Conservation (phyloP, 23 tunicate species). For the Pegea sp. region DNA sequence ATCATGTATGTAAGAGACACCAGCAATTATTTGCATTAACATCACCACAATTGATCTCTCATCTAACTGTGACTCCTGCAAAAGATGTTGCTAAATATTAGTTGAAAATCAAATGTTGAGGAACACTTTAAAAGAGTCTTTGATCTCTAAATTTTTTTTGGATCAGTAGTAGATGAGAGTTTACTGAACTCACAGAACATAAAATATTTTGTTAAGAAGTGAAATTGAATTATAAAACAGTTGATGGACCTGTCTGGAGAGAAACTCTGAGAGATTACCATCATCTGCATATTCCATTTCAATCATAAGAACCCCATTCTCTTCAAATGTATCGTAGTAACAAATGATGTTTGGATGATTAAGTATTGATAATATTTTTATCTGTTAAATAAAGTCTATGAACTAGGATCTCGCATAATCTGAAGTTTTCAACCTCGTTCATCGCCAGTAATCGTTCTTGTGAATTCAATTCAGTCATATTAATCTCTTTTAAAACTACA, state of each 20-base stretch:
- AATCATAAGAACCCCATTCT: conserved; percentile 84
- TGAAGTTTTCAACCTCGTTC: conserved; percentile 35
- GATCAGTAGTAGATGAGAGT: background rate
- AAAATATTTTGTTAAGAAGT: background rate
- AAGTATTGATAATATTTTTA: conserved; percentile 51
- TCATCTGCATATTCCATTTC: conserved; percentile 98
- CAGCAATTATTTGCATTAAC: conserved; percentile 65
- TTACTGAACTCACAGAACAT: conserved; percentile 1
- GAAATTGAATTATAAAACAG: background rate
- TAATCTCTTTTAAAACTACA: conserved; percentile 85
- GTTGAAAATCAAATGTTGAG: too few species aligned
- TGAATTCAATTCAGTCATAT: conserved; percentile 68
- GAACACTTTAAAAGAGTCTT: too few species aligned
- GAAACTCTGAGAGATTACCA: conserved; percentile 67
- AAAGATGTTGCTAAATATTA: too few species aligned
- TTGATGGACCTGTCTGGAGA: conserved; percentile 34
- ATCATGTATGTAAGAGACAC: conserved; percentile 68
- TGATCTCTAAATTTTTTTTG: background rate
- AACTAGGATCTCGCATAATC: background rate
- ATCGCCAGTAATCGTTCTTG: conserved; percentile 77
- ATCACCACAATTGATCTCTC: conserved; percentile 30
- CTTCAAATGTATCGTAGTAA: conserved; percentile 82
- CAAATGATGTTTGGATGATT: conserved; percentile 91
- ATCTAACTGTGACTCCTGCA: conserved; percentile 43
- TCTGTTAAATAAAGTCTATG: conserved; percentile 5